Percentiles rank a stretch among this genome's conserved stretches.
Conservation (phyloP, 2,113 vertebrate genomes). For the Herpetotheres cachinnans region DNA sequence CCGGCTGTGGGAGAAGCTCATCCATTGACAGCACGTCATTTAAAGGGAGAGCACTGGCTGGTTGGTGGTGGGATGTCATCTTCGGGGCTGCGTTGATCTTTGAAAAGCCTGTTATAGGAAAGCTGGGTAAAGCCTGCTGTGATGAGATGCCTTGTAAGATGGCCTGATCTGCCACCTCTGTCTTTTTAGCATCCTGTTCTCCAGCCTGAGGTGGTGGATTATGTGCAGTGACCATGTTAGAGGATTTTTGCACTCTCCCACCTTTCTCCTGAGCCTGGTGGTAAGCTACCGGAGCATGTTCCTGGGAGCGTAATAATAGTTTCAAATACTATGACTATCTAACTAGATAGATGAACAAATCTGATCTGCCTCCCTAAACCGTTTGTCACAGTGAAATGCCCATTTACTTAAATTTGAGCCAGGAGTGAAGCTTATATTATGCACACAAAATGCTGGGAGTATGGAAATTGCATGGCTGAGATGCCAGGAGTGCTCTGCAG, state of each 20-base stretch:
- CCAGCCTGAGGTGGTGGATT: neutral
- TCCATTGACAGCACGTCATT: accelerated
- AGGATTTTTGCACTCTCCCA: neutral
- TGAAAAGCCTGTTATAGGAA: neutral
- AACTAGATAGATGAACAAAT: neutral
- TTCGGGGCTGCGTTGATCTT: neutral
- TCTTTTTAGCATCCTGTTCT: neutral
- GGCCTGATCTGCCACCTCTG: neutral
- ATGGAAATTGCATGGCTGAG: neutral
- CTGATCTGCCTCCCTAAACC: neutral
- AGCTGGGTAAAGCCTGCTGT: neutral
- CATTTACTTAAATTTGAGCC: neutral
- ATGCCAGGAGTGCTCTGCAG: neutral
- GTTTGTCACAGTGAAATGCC: neutral
- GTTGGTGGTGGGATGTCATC: accelerated
- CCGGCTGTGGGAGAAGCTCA: neutral
- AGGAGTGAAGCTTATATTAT: neutral
- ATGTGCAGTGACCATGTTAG: accelerated
- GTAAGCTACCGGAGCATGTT: neutral
- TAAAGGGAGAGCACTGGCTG: neutral
- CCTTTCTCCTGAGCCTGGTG: neutral
- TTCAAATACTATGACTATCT: neutral
- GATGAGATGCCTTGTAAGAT: neutral
- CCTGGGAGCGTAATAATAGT: neutral
- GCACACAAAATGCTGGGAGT: neutral